Conservation (phyloP, 2,888 invertebrate species). For the Suillia variegata region DNA sequence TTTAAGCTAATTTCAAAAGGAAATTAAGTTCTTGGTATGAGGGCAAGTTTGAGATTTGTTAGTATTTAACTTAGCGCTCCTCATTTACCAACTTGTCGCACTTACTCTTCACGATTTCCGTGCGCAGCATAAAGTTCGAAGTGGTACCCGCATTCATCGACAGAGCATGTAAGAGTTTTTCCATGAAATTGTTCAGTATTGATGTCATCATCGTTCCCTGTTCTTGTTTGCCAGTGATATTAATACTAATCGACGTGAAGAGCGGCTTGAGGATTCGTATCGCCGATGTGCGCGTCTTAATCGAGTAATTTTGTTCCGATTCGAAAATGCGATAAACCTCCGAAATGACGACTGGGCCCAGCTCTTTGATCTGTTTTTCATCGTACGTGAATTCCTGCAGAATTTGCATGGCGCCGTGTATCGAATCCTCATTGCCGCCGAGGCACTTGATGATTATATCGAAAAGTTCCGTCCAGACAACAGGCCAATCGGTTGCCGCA, state of each 20-base stretch:
- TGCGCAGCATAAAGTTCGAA: conserved; percentile 68
- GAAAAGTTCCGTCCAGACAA: conserved; percentile 73
- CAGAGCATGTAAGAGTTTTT: conserved; percentile 67
- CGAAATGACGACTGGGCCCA: conserved; percentile 72
- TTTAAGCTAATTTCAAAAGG: background rate
- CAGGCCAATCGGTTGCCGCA: conserved; percentile 76
- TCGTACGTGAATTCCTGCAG: conserved; percentile 72
- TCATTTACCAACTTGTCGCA: no score
- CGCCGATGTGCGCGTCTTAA: conserved; percentile 69
- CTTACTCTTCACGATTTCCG: conserved; percentile 68
- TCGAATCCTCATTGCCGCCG: conserved; percentile 66
- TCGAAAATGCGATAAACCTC: conserved; percentile 74
- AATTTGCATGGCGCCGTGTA: conserved; percentile 76
- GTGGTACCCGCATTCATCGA: conserved; percentile 64
- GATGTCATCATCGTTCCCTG: conserved; percentile 68
- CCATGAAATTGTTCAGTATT: conserved; percentile 71
- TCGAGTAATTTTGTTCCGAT: conserved; percentile 64
- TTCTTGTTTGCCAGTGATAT: conserved; percentile 63
- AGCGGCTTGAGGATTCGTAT: conserved; percentile 72
- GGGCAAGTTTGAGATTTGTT: no score
- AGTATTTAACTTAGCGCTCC: no score
- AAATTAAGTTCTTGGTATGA: no score
- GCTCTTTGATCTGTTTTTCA: conserved; percentile 70
- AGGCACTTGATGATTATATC: conserved; percentile 70
- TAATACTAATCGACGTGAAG: conserved; percentile 57